Evolutionary conservation across 2,888 invertebrate species (phyloP), one percentile per base, ranked within the genome.

Genomic region (Cryptosula pallasiana): DNA sequence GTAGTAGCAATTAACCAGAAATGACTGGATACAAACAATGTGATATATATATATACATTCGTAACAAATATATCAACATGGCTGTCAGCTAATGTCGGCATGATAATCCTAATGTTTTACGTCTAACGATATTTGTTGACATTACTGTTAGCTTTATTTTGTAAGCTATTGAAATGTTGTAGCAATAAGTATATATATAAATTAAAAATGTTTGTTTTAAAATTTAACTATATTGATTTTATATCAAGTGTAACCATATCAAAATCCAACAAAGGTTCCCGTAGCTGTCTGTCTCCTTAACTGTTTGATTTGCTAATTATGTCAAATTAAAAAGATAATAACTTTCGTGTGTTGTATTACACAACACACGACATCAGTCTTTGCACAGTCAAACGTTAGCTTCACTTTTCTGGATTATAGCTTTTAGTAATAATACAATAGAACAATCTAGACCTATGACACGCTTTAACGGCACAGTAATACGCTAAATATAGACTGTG

Each of bases 221-320:
- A 63, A 63, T 63, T 63, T 63, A 63, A 32, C 63, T 29, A 63
- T 63, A 63, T 63, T 63, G 63, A 63, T 63, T 63, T 32, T 16
- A 63, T 63, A 27, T 32, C 63, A 32, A 16, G 32, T 63, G 63
- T 63, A 63, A 63, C 63, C 9, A 63, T 29, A 63, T 32, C 5
- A 34, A 63, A 34, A 34, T 34, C 27, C 63, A 63, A 63, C 63
- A 63, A 63, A 63, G 32, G 9, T 2, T n/a, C n/a, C 2, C 27
- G 5, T 27, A 27, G 5, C 34, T 13, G 9, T 3, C 63, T 63
- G 63, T 63, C 63, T 63, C 63, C 63, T 16, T 13, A 13, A 3
- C 5, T 63, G 32, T 63, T 63, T 25, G 32, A 16, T 32, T 32
- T 13, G 27, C 29, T 63, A 63, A 32, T 63, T 63, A 63, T 63